These are phyloP conservation scores for Sinocyclocheilus anshuiensis DNA, from an alignment of 2,113 vertebrate species.

Conservation along the genomic window DNA sequence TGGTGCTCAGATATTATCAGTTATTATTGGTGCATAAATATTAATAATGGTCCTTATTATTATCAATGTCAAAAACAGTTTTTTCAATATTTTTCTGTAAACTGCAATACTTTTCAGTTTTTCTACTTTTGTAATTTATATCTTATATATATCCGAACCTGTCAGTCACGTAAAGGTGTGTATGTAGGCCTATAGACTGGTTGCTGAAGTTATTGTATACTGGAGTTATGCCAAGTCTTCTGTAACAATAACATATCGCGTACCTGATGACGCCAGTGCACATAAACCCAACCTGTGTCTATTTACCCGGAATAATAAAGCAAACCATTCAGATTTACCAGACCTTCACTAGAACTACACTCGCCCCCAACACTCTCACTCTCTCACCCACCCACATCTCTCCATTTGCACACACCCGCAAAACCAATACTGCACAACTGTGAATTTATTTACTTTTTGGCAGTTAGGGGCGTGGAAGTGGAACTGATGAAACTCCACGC, in stretches of 20 bases:
- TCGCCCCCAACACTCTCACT: not conserved
- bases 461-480: constrained; percentile 37
- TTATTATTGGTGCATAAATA: too few species aligned
- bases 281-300: not conserved
- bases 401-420: not conserved
- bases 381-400: not conserved
- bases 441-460: constrained; percentile 4
- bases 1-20: too few species aligned
- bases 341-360: not conserved
- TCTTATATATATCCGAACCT: too few species aligned
- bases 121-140: too few species aligned
- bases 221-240: not conserved
- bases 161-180: too few species aligned
- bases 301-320: not conserved
- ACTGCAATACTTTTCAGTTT: too few species aligned
- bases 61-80: too few species aligned
- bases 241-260: not conserved
- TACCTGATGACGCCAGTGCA: constrained; percentile 2
- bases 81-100: too few species aligned
- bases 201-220: constrained; percentile 4
- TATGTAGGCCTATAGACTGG: too few species aligned
- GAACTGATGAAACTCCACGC: constrained; percentile 3
- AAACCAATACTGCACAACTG: not conserved
- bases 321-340: not conserved
- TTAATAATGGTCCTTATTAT: too few species aligned